These are phyloP conservation scores for Physeter macrocephalus DNA, from an alignment of 2,113 vertebrate genomes.

Conservation along the genomic window DNA sequence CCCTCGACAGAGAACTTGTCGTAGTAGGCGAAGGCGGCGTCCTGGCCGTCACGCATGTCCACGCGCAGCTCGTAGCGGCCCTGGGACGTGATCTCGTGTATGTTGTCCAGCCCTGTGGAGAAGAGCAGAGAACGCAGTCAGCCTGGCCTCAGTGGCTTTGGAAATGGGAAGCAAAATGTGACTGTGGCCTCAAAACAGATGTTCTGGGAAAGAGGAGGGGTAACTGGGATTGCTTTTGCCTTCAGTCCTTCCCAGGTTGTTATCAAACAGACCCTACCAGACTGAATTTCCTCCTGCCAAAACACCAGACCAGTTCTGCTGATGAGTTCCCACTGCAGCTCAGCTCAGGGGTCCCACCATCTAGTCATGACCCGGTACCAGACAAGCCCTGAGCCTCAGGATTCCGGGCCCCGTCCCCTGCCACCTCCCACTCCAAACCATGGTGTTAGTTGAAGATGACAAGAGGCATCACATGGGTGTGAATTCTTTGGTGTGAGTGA, in stretches of 20 bases:
- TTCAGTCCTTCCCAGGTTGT: not conserved
- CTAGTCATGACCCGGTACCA: not conserved
- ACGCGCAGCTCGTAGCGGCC: constrained; percentile 95
- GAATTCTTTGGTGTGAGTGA: not conserved
- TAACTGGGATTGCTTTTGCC: rapidly evolving
- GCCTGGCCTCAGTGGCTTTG: not conserved
- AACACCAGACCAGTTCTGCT: no score
- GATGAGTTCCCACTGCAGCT: not conserved
- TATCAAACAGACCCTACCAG: not conserved
- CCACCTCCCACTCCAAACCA: not conserved
- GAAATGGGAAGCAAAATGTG: not conserved
- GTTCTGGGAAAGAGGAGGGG: not conserved
- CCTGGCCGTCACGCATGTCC: constrained; percentile 94
- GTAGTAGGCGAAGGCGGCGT: constrained; percentile 89
- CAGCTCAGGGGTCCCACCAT: not conserved
- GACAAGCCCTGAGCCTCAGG: not conserved
- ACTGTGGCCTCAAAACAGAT: not conserved
- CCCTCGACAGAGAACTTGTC: constrained; percentile 94
- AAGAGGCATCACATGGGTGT: no score
- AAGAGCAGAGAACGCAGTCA: not conserved
- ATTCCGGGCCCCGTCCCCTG: no score
- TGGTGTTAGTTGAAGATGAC: not conserved
- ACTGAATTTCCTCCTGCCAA: not conserved
- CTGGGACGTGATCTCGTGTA: constrained; percentile 92
- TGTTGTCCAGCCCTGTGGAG: constrained; percentile 91